Evolutionary conservation across 2,888 invertebrate genomes (phyloP).

Genomic region (Rhopalosiphum nymphaeae): DNA sequence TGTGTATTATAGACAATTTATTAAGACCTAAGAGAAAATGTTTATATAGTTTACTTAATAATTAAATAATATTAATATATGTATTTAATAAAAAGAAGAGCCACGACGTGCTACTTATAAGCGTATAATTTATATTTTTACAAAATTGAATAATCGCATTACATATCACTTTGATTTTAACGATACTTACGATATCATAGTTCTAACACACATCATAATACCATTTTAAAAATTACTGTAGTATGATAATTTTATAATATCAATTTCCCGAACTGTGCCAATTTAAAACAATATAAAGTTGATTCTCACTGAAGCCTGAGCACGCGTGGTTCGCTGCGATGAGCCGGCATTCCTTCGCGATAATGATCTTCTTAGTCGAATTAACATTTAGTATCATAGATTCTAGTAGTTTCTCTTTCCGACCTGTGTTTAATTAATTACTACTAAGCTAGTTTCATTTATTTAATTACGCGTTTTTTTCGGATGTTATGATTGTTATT

Average conservation of each 20-base stretch:
- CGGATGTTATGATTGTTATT: constrained; percentile 16
- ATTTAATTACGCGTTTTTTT: constrained; percentile 51
- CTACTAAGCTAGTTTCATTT: constrained; percentile 27
- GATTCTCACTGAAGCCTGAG: neutral
- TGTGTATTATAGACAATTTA: neutral
- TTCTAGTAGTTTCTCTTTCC: constrained; percentile 55
- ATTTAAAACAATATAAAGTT: constrained; percentile 22
- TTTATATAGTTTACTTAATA: neutral
- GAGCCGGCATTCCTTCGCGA: constrained; percentile 26
- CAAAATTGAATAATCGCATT: neutral
- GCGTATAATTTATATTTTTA: neutral
- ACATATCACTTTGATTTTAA: neutral
- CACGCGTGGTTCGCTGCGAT: neutral
- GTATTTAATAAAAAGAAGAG: neutral
- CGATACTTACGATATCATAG: neutral
- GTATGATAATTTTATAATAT: constrained; percentile 1
- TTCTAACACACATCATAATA: neutral
- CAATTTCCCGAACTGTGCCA: neutral
- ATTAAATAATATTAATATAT: neutral
- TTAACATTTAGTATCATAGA: constrained; percentile 35
- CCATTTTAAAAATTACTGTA: neutral
- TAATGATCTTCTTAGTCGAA: constrained; percentile 39
- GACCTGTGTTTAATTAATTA: constrained; percentile 44
- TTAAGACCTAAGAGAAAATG: neutral
- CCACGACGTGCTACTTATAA: neutral